Evolutionary conservation across 2,113 vertebrate genomes (phyloP), one percentile per base, ranked within the genome.

Genomic region (Coracopsis vasa): DNA sequence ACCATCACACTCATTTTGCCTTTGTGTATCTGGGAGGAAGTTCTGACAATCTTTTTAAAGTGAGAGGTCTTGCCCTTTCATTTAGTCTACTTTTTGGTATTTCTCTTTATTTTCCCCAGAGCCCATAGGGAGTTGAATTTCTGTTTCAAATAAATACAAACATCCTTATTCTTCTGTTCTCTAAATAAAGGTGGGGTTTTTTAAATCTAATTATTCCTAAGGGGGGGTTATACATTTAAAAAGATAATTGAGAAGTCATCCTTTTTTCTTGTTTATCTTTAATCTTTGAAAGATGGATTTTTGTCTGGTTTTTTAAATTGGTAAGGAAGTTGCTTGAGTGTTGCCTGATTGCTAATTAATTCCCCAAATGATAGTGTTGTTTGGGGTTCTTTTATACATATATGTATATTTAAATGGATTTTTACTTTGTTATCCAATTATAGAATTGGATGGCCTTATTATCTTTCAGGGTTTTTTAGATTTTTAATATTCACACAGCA

Each of bases 171-270:
- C 77, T 31, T 70, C 24, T 70, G 2, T 77, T 92, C 33, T 48
- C 15, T 14, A 64, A 64, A 62, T 42, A 84, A 4, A 21, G 7
- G 2, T 1, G 3, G 1, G 0, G 0, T 13, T 45, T 74, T 29
- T 70, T 16, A 4, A 21, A 62, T 50, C 51, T 69, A 86, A 23
- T 73, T 88, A 33, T 74, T 92, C 29, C 25, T 47, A 70, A 45
- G 16, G 2, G 24, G 1, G 0, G 4, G 47, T 39, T 75, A 82
- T 65, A 53, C 9, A 62, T 53, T 88, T 82, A 31, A 88, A 86
- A 27, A 7, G 25, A 71, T 9, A 72, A 18, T 3, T 47, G 39
- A 67, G 27, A 72, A 86, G 5, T 2, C 9, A 33, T 35, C 53
- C 2, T 10, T 74, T 74, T 85, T 33, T 53, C 11, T 81, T 6